Conservation (phyloP, 2,888 invertebrate species). For the Trachelus tabidus region DNA sequence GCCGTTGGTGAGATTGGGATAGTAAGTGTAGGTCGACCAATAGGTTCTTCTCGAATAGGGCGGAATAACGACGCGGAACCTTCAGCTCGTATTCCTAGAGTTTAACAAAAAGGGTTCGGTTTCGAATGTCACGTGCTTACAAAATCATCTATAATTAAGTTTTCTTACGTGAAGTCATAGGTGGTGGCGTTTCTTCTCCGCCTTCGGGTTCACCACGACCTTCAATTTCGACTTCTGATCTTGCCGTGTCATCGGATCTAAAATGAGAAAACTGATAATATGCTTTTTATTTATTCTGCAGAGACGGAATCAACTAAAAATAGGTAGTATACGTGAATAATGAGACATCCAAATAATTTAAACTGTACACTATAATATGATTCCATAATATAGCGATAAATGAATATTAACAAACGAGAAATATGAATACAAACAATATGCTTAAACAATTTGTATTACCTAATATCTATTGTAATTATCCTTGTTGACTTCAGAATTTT, state of each 20-base stretch:
- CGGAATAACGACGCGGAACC: conserved; percentile 52
- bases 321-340: neutral
- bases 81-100: conserved; percentile 35
- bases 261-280: conserved; percentile 9
- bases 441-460: neutral
- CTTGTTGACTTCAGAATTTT: neutral
- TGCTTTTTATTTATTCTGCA: conserved; percentile 62
- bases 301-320: neutral
- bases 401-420: neutral
- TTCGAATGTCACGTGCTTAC: neutral
- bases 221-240: conserved; percentile 69
- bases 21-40: conserved; percentile 39
- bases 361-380: neutral
- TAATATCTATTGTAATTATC: neutral
- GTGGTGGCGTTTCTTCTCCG: conserved; percentile 64
- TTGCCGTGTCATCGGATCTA: conserved; percentile 82
- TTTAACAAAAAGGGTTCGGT: neutral
- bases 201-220: conserved; percentile 65
- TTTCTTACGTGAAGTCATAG: conserved; percentile 49
- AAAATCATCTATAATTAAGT: neutral
- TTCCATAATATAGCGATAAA: neutral
- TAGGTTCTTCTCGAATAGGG: conserved; percentile 60
- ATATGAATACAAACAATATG: neutral
- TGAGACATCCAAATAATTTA: neutral
- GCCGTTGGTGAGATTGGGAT: conserved; percentile 55